Evolutionary conservation across 2,113 vertebrate genomes (phyloP).

Genomic region (Hypanus sabinus): DNA sequence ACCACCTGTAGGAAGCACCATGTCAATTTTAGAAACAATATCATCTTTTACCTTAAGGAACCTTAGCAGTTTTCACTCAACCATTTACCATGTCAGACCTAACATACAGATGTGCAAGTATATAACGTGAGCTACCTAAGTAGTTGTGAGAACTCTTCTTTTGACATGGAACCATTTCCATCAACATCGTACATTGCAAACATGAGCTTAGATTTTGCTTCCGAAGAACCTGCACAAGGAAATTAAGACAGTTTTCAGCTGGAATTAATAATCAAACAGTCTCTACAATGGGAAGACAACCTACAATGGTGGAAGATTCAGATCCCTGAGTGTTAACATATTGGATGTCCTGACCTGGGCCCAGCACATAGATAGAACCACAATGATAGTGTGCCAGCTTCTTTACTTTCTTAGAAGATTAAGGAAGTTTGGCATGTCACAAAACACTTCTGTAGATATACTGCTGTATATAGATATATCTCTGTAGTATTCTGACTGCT

Average conservation of each 20-base stretch:
- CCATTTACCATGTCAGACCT: neutral
- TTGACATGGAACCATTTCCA: slow-evolving; percentile 26
- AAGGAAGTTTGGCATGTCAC: no score
- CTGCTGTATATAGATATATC: no score
- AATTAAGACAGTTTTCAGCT: neutral
- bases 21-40: neutral
- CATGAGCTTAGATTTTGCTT: slow-evolving; percentile 37
- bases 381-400: no score
- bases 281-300: neutral
- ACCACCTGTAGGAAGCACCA: neutral
- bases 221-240: slow-evolving; percentile 5
- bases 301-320: neutral
- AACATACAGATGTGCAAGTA: neutral
- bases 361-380: no score
- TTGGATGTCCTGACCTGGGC: no score
- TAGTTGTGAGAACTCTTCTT: slow-evolving; percentile 29
- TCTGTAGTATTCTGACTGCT: no score
- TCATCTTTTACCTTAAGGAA: neutral
- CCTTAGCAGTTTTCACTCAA: neutral
- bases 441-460: no score
- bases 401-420: no score
- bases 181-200: slow-evolving; percentile 37
- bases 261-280: neutral
- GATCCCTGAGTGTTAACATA: no score
- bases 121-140: slow-evolving; percentile 20